Conservation (phyloP, 2,888 invertebrate genomes). For the Cheilosia impressa region DNA sequence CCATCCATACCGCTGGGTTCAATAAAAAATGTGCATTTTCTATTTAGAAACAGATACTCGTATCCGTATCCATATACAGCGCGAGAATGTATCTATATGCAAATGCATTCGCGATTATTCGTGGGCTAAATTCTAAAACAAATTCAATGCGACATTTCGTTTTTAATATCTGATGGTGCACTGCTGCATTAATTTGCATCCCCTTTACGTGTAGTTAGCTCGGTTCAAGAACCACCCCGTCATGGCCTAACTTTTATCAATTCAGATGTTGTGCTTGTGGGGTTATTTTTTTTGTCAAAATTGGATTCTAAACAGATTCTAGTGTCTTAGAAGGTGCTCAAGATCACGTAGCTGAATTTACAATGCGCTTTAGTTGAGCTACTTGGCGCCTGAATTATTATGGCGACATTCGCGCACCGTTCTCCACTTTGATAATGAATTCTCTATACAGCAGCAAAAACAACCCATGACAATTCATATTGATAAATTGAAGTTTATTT, state of each 20-base stretch:
- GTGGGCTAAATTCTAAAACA: constrained; percentile 64
- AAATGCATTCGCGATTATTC: constrained; percentile 58
- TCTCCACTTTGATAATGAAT: not conserved
- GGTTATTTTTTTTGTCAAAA: not conserved
- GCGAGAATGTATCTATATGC: constrained; percentile 42
- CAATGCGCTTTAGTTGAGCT: constrained; percentile 13
- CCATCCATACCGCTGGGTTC: not conserved
- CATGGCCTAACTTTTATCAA: constrained; percentile 51
- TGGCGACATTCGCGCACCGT: constrained; percentile 1
- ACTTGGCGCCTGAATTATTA: constrained; percentile 54
- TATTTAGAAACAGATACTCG: not conserved
- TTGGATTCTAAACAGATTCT: constrained; percentile 38
- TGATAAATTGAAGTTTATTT: not conserved
- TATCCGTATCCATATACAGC: not conserved
- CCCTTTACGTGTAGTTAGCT: constrained; percentile 12
- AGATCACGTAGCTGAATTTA: constrained; percentile 36
- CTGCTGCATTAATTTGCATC: constrained; percentile 63
- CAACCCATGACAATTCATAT: not conserved
- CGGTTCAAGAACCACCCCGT: constrained; percentile 61
- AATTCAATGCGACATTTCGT: constrained; percentile 42
- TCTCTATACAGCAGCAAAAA: not conserved
- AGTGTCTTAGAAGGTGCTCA: constrained; percentile 30
- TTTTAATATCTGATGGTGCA: constrained; percentile 64
- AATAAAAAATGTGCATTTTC: constrained; percentile 51
- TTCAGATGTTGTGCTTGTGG: constrained; percentile 23